These are phyloP conservation scores for Sphaerophoria taeniata DNA, from an alignment of 2,888 invertebrate species.

Conservation along the genomic window DNA sequence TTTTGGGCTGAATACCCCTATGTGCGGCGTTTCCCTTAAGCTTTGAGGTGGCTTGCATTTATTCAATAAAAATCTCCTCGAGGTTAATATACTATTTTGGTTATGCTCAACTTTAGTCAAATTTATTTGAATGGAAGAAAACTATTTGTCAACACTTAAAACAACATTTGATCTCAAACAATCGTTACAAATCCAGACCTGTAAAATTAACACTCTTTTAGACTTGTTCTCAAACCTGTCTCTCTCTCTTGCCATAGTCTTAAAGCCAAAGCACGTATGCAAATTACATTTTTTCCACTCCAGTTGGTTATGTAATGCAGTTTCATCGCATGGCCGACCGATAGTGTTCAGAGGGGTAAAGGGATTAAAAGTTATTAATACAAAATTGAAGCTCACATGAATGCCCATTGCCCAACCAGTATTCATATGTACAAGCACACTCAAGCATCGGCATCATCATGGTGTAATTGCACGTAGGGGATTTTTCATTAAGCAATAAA, in stretches of 20 bases:
- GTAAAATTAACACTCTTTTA: background rate
- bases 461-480: slow-evolving; percentile 35
- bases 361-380: slow-evolving; percentile 59
- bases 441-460: background rate
- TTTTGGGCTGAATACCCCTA: too few species aligned
- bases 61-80: too few species aligned
- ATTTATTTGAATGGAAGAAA: too few species aligned
- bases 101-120: too few species aligned
- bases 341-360: slow-evolving; percentile 21
- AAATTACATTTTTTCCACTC: slow-evolving; percentile 60
- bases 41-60: too few species aligned
- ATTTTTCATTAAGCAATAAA: background rate
- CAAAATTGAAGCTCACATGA: slow-evolving; percentile 45
- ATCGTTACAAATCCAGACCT: background rate
- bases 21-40: too few species aligned
- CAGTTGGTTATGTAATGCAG: slow-evolving; percentile 55
- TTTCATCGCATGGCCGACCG: background rate
- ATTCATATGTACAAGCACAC: background rate
- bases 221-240: slow-evolving; percentile 43
- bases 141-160: background rate
- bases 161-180: background rate
- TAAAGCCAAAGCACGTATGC: slow-evolving; percentile 32
- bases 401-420: background rate
- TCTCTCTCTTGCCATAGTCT: slow-evolving; percentile 7
- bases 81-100: too few species aligned